A percentile compares a stretch with the other conserved stretches of the same genome.
Conservation (phyloP, 1,140 invertebrate genomes). For the Oscheius sp. region DNA sequence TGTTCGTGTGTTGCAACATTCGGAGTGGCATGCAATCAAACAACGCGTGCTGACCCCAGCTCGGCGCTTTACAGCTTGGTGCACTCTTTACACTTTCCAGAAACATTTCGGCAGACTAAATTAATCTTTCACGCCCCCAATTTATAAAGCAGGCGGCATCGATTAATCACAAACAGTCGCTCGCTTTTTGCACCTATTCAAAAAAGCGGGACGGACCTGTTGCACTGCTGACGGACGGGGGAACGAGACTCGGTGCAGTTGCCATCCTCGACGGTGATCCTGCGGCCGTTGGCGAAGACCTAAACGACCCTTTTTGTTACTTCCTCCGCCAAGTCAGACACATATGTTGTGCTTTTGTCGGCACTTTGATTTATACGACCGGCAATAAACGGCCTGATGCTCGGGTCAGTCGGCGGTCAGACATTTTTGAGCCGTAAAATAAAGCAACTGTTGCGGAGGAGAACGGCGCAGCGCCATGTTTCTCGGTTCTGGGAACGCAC, state of each 20-base stretch:
- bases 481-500: too few species aligned
- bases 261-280: slow-evolving; percentile 72
- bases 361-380: not conserved
- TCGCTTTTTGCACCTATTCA: not conserved
- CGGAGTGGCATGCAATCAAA: not conserved
- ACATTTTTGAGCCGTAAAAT: not conserved
- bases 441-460: not conserved
- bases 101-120: slow-evolving; percentile 3
- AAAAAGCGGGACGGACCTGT: slow-evolving; percentile 62
- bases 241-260: slow-evolving; percentile 76
- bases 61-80: slow-evolving; percentile 3
- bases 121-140: slow-evolving; percentile 3
- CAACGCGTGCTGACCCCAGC: not conserved
- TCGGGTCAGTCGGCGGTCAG: not conserved
- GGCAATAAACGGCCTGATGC: not conserved
- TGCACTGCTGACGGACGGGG: slow-evolving; percentile 72
- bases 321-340: too few species aligned
- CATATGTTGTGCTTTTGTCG: not conserved
- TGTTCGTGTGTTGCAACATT: not conserved
- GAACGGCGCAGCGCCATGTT: too few species aligned
- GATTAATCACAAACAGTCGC: not conserved
- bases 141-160: not conserved
- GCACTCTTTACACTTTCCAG: slow-evolving; percentile 6
- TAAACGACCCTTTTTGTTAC: too few species aligned
- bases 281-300: slow-evolving; percentile 70